Percentiles rank a stretch among this genome's conserved stretches.
Conservation (phyloP, 2,113 vertebrate species). For the Abramis brama region DNA sequence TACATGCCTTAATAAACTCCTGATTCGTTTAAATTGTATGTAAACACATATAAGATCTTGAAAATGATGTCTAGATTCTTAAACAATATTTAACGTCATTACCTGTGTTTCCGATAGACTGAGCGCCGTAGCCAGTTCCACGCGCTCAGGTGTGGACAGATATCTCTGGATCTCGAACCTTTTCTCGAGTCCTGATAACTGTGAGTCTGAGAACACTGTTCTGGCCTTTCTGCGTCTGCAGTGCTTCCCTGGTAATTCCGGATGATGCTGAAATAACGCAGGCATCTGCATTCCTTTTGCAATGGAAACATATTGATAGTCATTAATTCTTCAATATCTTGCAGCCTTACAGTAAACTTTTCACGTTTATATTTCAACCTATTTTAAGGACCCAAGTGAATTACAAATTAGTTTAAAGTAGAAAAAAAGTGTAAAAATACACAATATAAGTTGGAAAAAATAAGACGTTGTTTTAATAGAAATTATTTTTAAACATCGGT, state of each 20-base stretch:
- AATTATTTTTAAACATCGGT: neutral
- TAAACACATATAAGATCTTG: neutral
- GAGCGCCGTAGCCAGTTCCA: constrained; percentile 94
- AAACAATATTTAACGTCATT: neutral
- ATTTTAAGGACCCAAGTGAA: neutral
- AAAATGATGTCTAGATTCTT: neutral
- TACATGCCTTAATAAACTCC: neutral
- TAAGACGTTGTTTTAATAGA: neutral
- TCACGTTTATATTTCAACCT: neutral
- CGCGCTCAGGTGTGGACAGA: constrained; percentile 93
- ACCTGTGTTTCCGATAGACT: constrained; percentile 99
- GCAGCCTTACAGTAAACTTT: neutral
- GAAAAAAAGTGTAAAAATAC: no score
- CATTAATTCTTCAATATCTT: neutral
- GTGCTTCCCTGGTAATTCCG: constrained; percentile 92
- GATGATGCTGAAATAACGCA: constrained; percentile 89
- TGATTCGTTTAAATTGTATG: neutral
- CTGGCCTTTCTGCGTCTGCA: constrained; percentile 94
- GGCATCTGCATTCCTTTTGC: constrained; percentile 89
- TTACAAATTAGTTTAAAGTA: no score
- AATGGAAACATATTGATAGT: neutral
- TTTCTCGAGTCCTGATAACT: constrained; percentile 95
- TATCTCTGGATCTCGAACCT: constrained; percentile 96
- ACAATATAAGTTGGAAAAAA: neutral
- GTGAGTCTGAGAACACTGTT: constrained; percentile 97